Evolutionary conservation across 2,888 invertebrate species (phyloP).

Genomic region (Tinea trinotella): DNA sequence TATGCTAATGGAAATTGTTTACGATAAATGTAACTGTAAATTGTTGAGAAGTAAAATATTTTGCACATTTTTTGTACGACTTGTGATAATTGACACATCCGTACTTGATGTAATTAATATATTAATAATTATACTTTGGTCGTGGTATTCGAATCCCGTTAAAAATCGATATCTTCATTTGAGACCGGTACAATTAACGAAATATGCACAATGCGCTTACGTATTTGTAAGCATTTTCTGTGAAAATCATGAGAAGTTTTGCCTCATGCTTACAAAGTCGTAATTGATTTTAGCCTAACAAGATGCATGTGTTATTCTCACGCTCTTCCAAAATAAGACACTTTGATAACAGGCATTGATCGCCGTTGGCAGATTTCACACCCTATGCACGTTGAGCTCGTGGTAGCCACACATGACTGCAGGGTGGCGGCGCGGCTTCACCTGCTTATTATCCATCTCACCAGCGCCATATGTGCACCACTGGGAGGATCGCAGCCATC

Average conservation of each 20-base stretch:
- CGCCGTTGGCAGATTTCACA: constrained; percentile 15
- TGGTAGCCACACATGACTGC: constrained; percentile 25
- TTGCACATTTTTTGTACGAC: background rate
- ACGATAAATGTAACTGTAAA: background rate
- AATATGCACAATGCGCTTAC: no score
- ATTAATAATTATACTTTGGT: background rate
- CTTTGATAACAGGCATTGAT: background rate
- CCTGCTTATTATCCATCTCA: constrained; percentile 37
- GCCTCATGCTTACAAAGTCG: background rate
- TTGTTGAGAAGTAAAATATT: background rate
- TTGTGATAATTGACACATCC: constrained; percentile 2
- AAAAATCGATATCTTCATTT: background rate
- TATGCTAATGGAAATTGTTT: background rate
- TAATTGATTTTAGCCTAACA: constrained; percentile 6
- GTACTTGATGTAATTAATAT: background rate
- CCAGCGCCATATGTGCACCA: constrained; percentile 47
- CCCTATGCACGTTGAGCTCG: background rate
- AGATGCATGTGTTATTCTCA: constrained; percentile 3
- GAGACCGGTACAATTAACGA: no score
- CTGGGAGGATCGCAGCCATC: constrained; percentile 46
- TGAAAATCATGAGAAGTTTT: background rate
- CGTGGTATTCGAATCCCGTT: no score
- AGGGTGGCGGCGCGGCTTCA: constrained; percentile 26
- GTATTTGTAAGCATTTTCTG: background rate
- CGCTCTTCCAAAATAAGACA: constrained; percentile 13